Evolutionary conservation across 2,797 vertebrate species (phyloP), one percentile per base, ranked within the genome.

Genomic region (Gymnocypris eckloni): DNA sequence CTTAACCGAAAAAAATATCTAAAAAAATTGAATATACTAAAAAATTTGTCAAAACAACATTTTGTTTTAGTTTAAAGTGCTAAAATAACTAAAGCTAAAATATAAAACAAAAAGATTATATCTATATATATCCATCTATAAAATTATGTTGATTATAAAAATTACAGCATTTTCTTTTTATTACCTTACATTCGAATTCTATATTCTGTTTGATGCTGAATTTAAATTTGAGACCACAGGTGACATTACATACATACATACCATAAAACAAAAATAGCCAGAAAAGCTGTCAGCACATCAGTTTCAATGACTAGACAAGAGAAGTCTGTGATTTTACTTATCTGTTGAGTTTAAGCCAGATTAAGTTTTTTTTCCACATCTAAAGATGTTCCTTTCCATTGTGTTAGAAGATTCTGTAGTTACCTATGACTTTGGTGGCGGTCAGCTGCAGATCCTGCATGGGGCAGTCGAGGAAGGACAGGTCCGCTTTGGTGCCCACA

Each of bases 381-480:
- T 75, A 52, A 45, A n/a, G 1, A n/a, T 45, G 25, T 13, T n/a
- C 70, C 6, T 73, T 73, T 16, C 6, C 28, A 39, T n/a, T 37
- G 18, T 39, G 11, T 56, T 56, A 37, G 1, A 61, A n/a, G 1
- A 10, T 59, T 59, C 10, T 78, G 3, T 61, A 66, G 86, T 90
- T 90, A 96, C 96, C 92, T 0, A 95, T 91, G 64, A 88, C 69
- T 91, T 93, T 12, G 41, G 83, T 94, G 39, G 93, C 93, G 11
- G 92, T 95, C 71, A 96, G 86, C 0, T 82, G 88, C 9, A 96
- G 7, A 1, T 95, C 94, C 54, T 95, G 91, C 6, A 83, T 86
- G 0, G 90, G 91, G 87, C 96, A 96, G 92, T 96, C 95, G 0
- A 95, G 92, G 84, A 96, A 96, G 48, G 94, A 94, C 33, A 96